These are phyloP conservation scores for Cardiocondyla obscurior DNA, from an alignment of 1,140 invertebrate species.

Conservation along the genomic window DNA sequence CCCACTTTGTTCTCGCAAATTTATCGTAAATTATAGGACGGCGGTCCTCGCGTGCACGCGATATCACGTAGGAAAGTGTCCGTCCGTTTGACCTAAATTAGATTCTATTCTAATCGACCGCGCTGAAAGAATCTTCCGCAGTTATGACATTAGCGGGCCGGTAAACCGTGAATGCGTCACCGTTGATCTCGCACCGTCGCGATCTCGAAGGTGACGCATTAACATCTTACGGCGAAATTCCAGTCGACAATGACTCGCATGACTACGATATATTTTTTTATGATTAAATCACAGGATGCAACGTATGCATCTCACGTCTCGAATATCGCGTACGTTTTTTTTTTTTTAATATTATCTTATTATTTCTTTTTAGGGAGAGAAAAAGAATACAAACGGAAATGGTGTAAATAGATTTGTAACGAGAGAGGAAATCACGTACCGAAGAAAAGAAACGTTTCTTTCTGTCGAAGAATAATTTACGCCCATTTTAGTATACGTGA, in stretches of 20 bases:
- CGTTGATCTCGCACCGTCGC: background rate
- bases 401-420: background rate
- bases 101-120: constrained; percentile 61
- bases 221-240: background rate
- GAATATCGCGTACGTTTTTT: background rate
- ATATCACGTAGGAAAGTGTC: constrained; percentile 37
- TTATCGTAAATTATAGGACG: constrained; percentile 52
- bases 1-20: constrained; percentile 51
- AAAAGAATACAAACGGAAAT: background rate
- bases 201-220: background rate
- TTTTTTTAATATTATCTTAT: too few relatives aligned
- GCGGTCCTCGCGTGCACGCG: constrained; percentile 38
- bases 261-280: background rate
- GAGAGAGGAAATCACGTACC: background rate
- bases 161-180: constrained; percentile 7
- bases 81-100: constrained; percentile 58
- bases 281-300: background rate
- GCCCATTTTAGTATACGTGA: background rate
- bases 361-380: too few relatives aligned
- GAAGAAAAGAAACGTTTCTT: background rate
- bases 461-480: background rate
- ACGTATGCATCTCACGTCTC: background rate
- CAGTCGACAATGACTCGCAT: constrained; percentile 10
- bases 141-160: background rate
- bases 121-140: background rate